Percentiles rank a stretch among this genome's conserved stretches.
These are phyloP conservation scores for Penaeus vannamei DNA, from an alignment of 1,140 invertebrate genomes.

Conservation along the genomic window DNA sequence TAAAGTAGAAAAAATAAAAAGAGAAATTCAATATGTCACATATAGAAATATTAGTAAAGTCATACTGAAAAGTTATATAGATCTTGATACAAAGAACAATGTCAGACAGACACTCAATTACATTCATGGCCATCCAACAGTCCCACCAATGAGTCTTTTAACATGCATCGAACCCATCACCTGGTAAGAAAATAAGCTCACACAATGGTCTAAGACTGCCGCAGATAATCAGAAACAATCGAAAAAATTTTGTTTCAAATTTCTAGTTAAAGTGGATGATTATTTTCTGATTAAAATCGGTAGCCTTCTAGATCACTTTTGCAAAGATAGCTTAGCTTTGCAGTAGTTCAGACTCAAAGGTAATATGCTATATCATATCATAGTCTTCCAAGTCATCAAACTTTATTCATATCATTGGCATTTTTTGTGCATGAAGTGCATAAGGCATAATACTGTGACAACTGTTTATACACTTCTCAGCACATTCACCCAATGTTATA, in stretches of 20 bases:
- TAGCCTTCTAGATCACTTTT: too few species aligned
- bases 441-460: too few species aligned
- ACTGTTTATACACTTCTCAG: too few species aligned
- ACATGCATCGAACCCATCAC: conserved; percentile 47
- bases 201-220: not conserved
- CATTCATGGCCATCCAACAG: conserved; percentile 30
- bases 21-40: conserved; percentile 1
- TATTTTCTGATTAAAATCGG: not conserved
- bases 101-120: not conserved
- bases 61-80: not conserved
- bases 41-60: not conserved
- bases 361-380: too few species aligned
- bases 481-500: too few species aligned
- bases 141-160: conserved; percentile 28
- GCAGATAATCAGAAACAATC: not conserved
- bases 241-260: too few species aligned
- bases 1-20: conserved; percentile 20
- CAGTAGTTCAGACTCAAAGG: too few species aligned
- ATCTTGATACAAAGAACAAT: too few species aligned
- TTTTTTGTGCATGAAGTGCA: too few species aligned
- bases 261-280: not conserved
- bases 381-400: too few species aligned
- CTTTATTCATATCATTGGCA: too few species aligned
- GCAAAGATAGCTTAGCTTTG: too few species aligned
- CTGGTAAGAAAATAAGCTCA: conserved; percentile 14